Conservation (phyloP, 2,888 invertebrate species). For the Folsomia manolachei region DNA sequence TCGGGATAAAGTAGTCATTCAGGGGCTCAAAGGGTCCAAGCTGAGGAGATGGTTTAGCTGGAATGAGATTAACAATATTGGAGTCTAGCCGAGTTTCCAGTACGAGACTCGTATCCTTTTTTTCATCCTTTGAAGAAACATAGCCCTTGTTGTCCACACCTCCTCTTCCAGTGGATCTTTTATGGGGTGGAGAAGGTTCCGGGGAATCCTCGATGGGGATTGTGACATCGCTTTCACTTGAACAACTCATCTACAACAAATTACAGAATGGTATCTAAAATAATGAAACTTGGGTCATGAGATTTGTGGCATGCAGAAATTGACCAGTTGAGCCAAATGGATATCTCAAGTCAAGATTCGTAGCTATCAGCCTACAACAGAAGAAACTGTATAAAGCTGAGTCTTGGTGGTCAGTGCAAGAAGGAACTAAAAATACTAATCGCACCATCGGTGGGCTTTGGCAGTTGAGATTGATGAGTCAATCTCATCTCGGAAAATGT, state of each 20-base stretch:
- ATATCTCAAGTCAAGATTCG: too few relatives aligned
- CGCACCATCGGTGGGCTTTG: too few relatives aligned
- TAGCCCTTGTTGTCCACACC: slow-evolving; percentile 43
- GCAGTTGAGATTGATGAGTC: too few relatives aligned
- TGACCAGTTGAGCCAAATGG: too few relatives aligned
- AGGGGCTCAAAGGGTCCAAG: slow-evolving; percentile 62
- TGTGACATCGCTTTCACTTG: slow-evolving; percentile 50
- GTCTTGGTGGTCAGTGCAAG: too few relatives aligned
- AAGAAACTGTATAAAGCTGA: too few relatives aligned
- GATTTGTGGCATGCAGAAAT: too few relatives aligned
- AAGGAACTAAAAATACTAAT: too few relatives aligned
- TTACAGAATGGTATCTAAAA: too few relatives aligned
- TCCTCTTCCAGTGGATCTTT: slow-evolving; percentile 31
- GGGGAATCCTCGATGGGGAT: slow-evolving; percentile 49
- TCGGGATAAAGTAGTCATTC: slow-evolving; percentile 80
- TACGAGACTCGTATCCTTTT: slow-evolving; percentile 16
- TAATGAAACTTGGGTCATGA: too few relatives aligned
- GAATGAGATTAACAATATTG: slow-evolving; percentile 62
- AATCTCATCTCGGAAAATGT: too few relatives aligned
- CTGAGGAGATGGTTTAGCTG: slow-evolving; percentile 61
- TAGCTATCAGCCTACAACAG: too few relatives aligned
- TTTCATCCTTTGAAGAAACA: slow-evolving; percentile 27
- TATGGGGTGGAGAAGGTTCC: slow-evolving; percentile 46
- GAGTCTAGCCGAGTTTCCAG: slow-evolving; percentile 63
- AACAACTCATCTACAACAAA: slow-evolving; percentile 40